phyloP scores from a whole-genome alignment of 2,113 vertebrate genomes.

The Picathartes gymnocephalus region DNA sequence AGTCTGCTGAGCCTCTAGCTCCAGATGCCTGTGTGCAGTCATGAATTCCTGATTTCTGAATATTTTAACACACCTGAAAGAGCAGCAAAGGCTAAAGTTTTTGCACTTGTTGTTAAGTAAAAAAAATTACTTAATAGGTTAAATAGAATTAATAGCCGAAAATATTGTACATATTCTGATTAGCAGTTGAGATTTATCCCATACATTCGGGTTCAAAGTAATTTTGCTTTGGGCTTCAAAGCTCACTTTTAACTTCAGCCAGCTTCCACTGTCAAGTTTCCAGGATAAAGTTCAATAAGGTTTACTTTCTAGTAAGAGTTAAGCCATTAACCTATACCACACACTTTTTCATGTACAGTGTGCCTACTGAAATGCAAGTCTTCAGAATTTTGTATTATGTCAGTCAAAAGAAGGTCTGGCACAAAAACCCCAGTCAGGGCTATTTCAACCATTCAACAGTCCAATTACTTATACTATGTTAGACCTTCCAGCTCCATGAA shows the following conservation, averaged over 20 bases:
- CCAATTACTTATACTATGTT: neutral
- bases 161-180: conserved; percentile 1
- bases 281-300: conserved; percentile 21
- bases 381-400: neutral
- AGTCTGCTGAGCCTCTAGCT: neutral
- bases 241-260: conserved; percentile 39
- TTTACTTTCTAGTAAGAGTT: neutral
- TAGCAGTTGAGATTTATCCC: neutral
- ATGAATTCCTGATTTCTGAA: neutral
- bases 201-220: conserved; percentile 8
- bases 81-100: neutral
- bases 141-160: conserved; percentile 10
- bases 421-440: neutral
- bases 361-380: neutral
- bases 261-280: conserved; percentile 8
- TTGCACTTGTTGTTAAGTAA: neutral
- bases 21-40: neutral
- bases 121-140: neutral
- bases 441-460: neutral
- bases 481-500: neutral
- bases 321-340: neutral
- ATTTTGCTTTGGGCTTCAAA: conserved; percentile 33
- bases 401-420: neutral
- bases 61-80: neutral
- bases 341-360: neutral